These are phyloP conservation scores for Pangasius krempfi DNA, from an alignment of 2,797 vertebrate genomes.

Conservation along the genomic window DNA sequence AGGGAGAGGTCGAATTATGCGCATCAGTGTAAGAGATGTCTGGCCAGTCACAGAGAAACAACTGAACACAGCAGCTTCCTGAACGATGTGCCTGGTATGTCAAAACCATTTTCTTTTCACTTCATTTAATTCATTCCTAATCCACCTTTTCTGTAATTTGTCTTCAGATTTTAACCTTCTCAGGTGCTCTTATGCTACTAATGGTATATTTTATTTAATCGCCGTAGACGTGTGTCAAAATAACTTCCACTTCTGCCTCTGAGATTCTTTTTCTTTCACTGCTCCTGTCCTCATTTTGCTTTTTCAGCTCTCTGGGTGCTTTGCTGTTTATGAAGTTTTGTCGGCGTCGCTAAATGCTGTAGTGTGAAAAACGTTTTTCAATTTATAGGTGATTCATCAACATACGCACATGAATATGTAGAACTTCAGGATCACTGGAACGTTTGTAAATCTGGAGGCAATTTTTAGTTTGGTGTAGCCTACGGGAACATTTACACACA, in stretches of 20 bases:
- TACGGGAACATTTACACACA: neutral
- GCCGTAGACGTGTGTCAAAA: neutral
- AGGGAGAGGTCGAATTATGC: neutral
- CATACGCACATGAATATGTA: neutral
- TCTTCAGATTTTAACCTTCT: neutral
- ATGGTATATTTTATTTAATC: neutral
- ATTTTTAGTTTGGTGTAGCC: neutral
- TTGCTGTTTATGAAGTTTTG: neutral
- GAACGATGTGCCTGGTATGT: neutral
- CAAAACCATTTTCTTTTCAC: neutral
- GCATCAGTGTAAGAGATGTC: neutral
- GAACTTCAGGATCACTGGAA: neutral
- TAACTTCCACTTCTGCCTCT: neutral
- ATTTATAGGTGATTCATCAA: neutral
- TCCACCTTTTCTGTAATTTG: neutral
- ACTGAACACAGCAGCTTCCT: no score
- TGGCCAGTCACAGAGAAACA: no score
- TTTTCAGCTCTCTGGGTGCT: neutral
- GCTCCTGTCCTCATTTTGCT: neutral
- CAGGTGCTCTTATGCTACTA: neutral
- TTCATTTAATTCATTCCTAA: neutral
- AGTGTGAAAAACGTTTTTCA: fast-evolving
- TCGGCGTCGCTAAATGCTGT: neutral
- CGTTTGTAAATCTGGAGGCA: neutral
- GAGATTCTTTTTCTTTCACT: neutral